A percentile compares a stretch with the other conserved stretches of the same genome.
These are phyloP conservation scores for Leucophenga maculata DNA, from an alignment of 2,888 invertebrate genomes.

Conservation along the genomic window DNA sequence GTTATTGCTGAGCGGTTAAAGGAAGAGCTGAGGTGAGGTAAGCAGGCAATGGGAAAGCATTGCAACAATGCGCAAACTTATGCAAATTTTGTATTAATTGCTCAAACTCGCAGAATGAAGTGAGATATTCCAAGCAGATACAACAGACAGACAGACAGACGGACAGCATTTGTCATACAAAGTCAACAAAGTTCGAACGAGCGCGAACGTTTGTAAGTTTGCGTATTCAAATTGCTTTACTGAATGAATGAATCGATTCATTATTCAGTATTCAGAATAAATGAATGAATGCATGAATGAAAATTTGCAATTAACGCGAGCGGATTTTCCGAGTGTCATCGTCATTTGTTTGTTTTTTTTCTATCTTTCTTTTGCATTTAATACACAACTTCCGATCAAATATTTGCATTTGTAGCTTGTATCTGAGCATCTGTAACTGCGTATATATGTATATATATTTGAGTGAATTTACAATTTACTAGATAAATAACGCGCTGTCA, in stretches of 20 bases:
- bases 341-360: no score
- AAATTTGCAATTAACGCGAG: slow-evolving; percentile 12
- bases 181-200: no score
- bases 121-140: not conserved
- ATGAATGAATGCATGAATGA: slow-evolving; percentile 14
- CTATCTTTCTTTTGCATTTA: not conserved
- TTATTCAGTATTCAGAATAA: not conserved
- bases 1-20: no score
- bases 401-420: slow-evolving; percentile 12
- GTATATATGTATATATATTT: not conserved
- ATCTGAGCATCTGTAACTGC: not conserved
- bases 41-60: no score
- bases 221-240: not conserved
- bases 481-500: slow-evolving; percentile 65
- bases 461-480: slow-evolving; percentile 52
- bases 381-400: slow-evolving; percentile 17
- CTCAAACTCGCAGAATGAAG: slow-evolving; percentile 14
- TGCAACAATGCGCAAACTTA: slow-evolving; percentile 21
- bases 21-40: no score
- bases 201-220: not conserved
- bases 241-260: slow-evolving; percentile 42
- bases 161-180: slow-evolving; percentile 11
- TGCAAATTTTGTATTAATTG: slow-evolving; percentile 19
- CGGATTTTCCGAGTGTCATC: slow-evolving; percentile 1
- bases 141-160: not conserved